Percentiles rank a stretch among this genome's conserved stretches.
phyloP scores from a whole-genome alignment of 2,797 vertebrate genomes.

The Astyanax mexicanus region DNA sequence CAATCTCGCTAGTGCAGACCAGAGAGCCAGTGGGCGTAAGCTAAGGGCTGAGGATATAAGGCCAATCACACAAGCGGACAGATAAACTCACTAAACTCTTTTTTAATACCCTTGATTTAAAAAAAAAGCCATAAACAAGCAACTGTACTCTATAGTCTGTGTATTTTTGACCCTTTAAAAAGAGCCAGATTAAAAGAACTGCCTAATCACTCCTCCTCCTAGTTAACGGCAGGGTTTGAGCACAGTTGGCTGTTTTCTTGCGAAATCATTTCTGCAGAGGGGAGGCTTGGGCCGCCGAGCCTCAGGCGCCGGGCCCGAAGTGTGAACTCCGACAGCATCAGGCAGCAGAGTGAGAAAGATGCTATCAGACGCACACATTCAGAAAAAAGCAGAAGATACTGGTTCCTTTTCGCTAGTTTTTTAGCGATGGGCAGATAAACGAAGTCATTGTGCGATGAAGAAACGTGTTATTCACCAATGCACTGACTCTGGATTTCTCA shows the following conservation, averaged over 20 bases:
- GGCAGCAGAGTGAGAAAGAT: conserved; percentile 63
- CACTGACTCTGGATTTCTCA: not conserved
- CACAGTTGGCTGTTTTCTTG: conserved; percentile 27
- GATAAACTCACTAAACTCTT: too few species aligned
- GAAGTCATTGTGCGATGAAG: conserved; percentile 31
- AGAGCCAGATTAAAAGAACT: not conserved
- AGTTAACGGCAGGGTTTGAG: conserved; percentile 26
- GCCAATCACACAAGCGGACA: too few species aligned
- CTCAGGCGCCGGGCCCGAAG: conserved; percentile 52
- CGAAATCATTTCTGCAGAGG: conserved; percentile 59
- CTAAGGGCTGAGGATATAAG: too few species aligned
- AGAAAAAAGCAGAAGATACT: conserved; percentile 71
- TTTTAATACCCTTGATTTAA: too few species aligned
- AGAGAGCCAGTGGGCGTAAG: too few species aligned
- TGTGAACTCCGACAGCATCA: conserved; percentile 68
- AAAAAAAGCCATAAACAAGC: too few species aligned
- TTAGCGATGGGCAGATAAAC: conserved; percentile 44
- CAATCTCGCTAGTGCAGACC: too few species aligned
- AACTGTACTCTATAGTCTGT: too few species aligned
- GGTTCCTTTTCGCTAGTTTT: conserved; percentile 64
- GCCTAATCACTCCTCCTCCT: conserved; percentile 7
- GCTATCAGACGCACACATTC: conserved; percentile 63
- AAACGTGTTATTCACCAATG: conserved; percentile 17
- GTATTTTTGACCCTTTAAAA: too few species aligned
- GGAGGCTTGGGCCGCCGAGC: conserved; percentile 48